phyloP scores from a whole-genome alignment of 2,113 vertebrate species.

The Equus przewalskii region DNA sequence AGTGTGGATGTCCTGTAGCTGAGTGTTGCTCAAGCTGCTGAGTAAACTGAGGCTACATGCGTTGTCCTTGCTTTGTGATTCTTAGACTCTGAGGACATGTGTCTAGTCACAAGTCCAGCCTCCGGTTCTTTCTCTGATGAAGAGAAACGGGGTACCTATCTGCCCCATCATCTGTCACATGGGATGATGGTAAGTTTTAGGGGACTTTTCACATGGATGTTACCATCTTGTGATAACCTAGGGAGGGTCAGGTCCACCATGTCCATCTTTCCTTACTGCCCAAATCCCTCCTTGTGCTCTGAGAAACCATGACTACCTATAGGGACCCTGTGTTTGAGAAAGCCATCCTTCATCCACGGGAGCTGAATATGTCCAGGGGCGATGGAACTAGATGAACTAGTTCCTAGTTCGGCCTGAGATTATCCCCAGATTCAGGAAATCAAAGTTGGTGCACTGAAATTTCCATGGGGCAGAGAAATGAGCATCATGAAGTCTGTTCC shows the following conservation, averaged over 20 bases:
- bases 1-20: too few species aligned
- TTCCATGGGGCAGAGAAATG: fast-evolving
- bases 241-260: fast-evolving
- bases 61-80: not conserved
- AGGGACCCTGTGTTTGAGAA: not conserved
- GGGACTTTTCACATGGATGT: not conserved
- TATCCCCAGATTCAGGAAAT: not conserved
- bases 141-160: not conserved
- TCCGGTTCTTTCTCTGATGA: not conserved
- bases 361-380: not conserved
- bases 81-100: not conserved
- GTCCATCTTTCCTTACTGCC: not conserved
- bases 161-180: not conserved
- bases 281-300: not conserved
- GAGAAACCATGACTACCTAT: not conserved
- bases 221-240: not conserved
- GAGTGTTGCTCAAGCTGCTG: too few species aligned
- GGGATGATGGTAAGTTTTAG: not conserved
- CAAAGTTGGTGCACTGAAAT: not conserved
- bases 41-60: too few species aligned
- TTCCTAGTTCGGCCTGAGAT: not conserved
- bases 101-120: not conserved
- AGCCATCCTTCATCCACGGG: not conserved
- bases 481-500: not conserved
- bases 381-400: too few species aligned